phyloP scores from a whole-genome alignment of 2,797 vertebrate species.

The Enteromius mattozi region DNA sequence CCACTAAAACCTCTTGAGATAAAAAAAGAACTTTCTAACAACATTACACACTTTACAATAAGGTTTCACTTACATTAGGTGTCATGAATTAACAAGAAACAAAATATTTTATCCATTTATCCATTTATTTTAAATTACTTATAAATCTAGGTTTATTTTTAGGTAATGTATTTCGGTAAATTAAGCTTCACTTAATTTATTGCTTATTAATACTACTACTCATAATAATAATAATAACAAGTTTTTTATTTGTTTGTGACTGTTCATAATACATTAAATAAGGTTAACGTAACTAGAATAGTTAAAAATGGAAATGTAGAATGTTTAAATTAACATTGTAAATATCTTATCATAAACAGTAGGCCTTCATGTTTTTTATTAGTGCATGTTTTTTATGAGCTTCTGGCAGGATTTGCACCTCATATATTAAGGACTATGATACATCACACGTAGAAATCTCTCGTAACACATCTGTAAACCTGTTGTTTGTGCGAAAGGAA shows the following conservation, averaged over 20 bases:
- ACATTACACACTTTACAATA: background rate
- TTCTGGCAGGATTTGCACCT: background rate
- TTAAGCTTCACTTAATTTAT: background rate
- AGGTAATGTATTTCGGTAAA: background rate
- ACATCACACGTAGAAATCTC: background rate
- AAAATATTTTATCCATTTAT: background rate
- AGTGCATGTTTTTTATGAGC: background rate
- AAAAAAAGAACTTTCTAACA: background rate
- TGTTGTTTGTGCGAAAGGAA: background rate
- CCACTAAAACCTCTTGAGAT: background rate
- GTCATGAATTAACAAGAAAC: background rate
- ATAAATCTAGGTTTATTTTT: background rate
- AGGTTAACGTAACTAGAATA: no score
- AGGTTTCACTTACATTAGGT: background rate
- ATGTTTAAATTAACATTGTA: background rate
- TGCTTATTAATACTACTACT: background rate
- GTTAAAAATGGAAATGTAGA: background rate
- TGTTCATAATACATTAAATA: background rate
- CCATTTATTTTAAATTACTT: background rate
- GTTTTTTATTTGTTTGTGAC: background rate
- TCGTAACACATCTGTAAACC: conserved; percentile 7
- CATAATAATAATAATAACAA: background rate
- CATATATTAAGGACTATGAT: background rate
- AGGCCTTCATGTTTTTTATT: background rate
- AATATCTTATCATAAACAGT: background rate